A percentile compares a stretch with the other conserved stretches of the same genome.
Evolutionary conservation across 2,113 vertebrate species (phyloP).

Genomic region (Otis tarda): DNA sequence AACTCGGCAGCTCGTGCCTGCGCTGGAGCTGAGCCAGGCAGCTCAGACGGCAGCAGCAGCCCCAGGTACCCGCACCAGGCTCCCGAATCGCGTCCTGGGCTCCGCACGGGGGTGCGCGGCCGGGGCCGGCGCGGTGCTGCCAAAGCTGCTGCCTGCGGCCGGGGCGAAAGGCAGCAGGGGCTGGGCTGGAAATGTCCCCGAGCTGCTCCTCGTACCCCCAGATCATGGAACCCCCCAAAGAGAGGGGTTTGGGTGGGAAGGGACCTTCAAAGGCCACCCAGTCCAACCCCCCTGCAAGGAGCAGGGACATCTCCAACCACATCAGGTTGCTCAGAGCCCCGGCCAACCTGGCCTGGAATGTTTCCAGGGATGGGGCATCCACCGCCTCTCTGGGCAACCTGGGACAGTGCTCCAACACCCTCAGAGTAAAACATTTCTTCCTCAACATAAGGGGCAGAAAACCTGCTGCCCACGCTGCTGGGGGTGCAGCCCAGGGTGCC

Average conservation of each 20-base stretch:
- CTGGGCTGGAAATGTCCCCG: too few species aligned
- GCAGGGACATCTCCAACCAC: background rate
- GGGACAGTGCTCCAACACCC: too few species aligned
- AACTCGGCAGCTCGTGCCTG: background rate
- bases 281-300: background rate
- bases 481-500: too few species aligned
- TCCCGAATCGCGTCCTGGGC: background rate
- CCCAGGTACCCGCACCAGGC: fast-evolving
- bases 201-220: background rate
- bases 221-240: too few species aligned
- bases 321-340: background rate
- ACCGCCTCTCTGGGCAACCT: too few species aligned
- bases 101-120: background rate
- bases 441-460: too few species aligned
- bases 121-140: fast-evolving
- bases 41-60: background rate
- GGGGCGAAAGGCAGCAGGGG: background rate
- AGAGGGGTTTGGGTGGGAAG: background rate
- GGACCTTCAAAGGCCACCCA: too few species aligned
- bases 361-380: too few species aligned
- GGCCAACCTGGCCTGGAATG: background rate
- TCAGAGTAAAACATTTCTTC: too few species aligned
- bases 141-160: background rate
- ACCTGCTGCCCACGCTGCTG: too few species aligned
- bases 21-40: too few species aligned